Conservation (phyloP, 37 sponge, comb jelly and placozoan species). For the Tethya wilhelma region DNA sequence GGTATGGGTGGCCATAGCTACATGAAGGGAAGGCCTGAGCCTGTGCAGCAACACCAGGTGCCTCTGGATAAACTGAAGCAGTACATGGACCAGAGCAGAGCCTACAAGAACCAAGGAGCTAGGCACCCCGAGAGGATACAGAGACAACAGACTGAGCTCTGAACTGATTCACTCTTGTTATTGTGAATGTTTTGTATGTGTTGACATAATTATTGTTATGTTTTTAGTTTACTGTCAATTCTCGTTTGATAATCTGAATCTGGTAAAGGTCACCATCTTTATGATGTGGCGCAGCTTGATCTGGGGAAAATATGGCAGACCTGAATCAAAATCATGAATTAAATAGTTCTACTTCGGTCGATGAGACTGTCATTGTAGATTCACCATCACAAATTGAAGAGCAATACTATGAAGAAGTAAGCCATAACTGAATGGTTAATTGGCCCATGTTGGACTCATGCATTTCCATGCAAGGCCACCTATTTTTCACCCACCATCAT, state of each 20-base stretch:
- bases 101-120: background rate
- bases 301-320: too few species aligned
- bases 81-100: background rate
- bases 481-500: too few species aligned
- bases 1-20: conserved; percentile 14
- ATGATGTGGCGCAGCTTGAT: too few species aligned
- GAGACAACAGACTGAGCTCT: conserved; percentile 38
- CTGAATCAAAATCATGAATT: too few species aligned
- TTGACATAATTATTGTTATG: background rate
- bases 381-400: too few species aligned
- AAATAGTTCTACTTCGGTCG: too few species aligned
- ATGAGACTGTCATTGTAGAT: too few species aligned
- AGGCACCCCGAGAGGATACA: conserved; percentile 12
- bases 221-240: background rate
- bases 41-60: background rate
- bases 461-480: too few species aligned
- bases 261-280: background rate
- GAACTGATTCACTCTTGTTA: background rate
- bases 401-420: too few species aligned
- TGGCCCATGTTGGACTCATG: too few species aligned
- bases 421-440: too few species aligned
- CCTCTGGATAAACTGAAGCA: conserved; percentile 15
- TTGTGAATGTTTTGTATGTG: background rate
- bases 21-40: background rate
- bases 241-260: background rate